Evolutionary conservation across 37 sponge, comb jelly and placozoan genomes (phyloP), one percentile per base, ranked within the genome.

Genomic region (Crambe crambe): DNA sequence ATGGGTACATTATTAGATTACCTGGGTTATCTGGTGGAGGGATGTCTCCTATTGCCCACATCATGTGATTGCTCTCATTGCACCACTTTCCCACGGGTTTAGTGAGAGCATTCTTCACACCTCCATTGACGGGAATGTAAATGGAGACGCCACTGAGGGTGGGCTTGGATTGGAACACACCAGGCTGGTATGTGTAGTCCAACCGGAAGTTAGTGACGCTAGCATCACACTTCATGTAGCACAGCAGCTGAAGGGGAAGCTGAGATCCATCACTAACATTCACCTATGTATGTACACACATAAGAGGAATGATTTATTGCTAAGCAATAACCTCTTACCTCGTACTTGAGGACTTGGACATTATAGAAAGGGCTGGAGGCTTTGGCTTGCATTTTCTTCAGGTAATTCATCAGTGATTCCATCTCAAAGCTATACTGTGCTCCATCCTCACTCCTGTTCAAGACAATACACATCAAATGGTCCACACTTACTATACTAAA

Each of bases 151-250:
- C 65, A 26, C 72, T 69, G 36, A 90, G 62, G 42, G 80, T 10
- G 47, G 78, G 78, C 31, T 78, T 3, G 18, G 66, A 42, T 36
- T 17, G 72, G 62, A 76, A 38, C 22, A 29, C 42, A 38, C 12
- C 4, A 2, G 68, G 54, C 41, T 56, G 17, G 69, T 82, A 91
- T 0, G 80, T 74, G 70, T 87, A 87, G 77, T 86, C 82, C 40
- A 87, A 21, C 37, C 77, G 37, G 27, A 89, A 83, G 66, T 83
- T 88, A n/a, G 85, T 86, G 23, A 67, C 42, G 5, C 59, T 81
- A 0, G 85, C 47, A 20, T 88, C 89, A 78, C 93, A 89, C 80
- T 88, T 84, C 93, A 89, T 89, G 72, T 44, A 75, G 39, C 58
- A 59, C n/a, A 18, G 31, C 30, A 92, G 57, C 47, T 77, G 76